Base-by-base conservation (phyloP, 1,140 invertebrate species). In the Drosophila ohnishii region DNA sequence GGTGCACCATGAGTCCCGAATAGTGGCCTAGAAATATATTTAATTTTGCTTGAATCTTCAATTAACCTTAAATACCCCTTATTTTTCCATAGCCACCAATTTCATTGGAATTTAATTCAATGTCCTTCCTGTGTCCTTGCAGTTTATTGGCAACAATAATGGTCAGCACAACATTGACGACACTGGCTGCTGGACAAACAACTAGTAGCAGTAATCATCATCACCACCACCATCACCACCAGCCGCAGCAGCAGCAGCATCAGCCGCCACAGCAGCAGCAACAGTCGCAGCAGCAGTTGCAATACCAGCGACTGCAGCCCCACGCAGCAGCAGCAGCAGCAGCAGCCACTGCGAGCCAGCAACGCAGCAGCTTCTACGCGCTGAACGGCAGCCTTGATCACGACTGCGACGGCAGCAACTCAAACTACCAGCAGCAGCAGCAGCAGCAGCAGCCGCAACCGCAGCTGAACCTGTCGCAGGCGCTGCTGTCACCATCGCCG, bases 401-500 rank as follows among this genome's bases (percentile, higher is more conserved):
- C 53, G 76, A 73, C 28, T 70, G 55, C 64, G 80, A 82, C 67
- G 77, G 63, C 65, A 75, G 51, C 78, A 76, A 69, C 47, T 62
- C 45, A 45, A 77, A 32, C 42, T 67, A 59, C 42, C 64, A 51
- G 40, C 60, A 76, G 34, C 75, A 81, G 25, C 78, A 75, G 25
- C 78, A 75, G 30, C 78, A 50, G 35, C 60, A 76, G 39, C 75
- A 82, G 28, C 82, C 74, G 55, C 80, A 72, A 16, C 37, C 56
- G 16, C 82, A 76, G 25, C 47, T 87, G 53, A 90, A 84, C 50
- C 66, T 90, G 55, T 87, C 88, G 39, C 81, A 89, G 67, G 73
- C 80, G 10, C 77, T 90, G 91, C 92, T 92, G 81, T 92, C 92
- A 85, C 82, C 91, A 83, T 93, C 93, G 79, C 86, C 90, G 19